Percentiles rank a stretch among this genome's conserved stretches.
phyloP scores from a whole-genome alignment of 2,888 invertebrate genomes.

The Operophtera brumata region DNA sequence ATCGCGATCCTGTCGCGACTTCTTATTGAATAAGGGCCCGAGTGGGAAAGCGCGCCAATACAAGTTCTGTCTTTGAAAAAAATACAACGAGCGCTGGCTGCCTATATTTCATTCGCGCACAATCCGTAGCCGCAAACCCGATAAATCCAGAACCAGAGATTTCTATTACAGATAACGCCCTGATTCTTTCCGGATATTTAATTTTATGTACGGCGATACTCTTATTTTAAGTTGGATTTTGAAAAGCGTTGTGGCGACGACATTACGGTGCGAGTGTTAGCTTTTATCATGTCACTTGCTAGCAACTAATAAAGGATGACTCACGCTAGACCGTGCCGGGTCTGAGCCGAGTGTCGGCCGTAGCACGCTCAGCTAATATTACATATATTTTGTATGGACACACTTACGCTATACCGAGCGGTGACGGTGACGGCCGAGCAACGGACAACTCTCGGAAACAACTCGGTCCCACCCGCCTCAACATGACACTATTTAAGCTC shows the following conservation, averaged over 20 bases:
- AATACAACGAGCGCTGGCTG: conserved; percentile 48
- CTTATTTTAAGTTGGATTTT: conserved; percentile 52
- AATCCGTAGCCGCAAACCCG: conserved; percentile 63
- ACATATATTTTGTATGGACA: too few species aligned
- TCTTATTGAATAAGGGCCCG: conserved; percentile 12
- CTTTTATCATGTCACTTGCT: neutral
- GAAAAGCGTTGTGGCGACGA: conserved; percentile 18
- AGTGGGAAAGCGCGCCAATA: conserved; percentile 49
- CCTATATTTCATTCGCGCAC: conserved; percentile 72
- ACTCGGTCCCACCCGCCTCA: too few species aligned
- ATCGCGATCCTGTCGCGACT: too few species aligned
- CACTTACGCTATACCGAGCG: too few species aligned
- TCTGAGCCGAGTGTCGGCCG: too few species aligned
- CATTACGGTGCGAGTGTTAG: conserved; percentile 3
- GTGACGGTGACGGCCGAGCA: too few species aligned
- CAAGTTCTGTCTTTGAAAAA: conserved; percentile 51
- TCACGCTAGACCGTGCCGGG: too few species aligned
- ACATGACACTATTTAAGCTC: too few species aligned
- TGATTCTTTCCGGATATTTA: conserved; percentile 77
- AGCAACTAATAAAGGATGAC: too few species aligned
- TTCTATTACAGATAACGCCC: conserved; percentile 76
- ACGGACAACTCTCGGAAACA: too few species aligned
- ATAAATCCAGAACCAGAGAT: conserved; percentile 70
- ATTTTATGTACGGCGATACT: conserved; percentile 65
- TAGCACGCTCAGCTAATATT: too few species aligned